Evolutionary conservation across 2,888 invertebrate species (phyloP), one percentile per base, ranked within the genome.

Genomic region (Parnassius mnemosyne): DNA sequence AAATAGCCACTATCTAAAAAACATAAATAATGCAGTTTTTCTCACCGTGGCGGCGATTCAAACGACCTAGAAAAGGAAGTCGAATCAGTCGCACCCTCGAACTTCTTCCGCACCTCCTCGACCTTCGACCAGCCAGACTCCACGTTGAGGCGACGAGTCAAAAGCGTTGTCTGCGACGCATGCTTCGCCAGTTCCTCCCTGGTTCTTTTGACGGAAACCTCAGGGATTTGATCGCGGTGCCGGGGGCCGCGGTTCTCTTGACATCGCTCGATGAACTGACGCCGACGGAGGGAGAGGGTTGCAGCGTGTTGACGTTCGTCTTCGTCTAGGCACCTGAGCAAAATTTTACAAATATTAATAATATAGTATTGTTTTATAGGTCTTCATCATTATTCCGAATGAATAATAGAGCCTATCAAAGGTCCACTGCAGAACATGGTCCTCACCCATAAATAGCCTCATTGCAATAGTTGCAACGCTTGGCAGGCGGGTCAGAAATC

Each of bases 121-220:
- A 90, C 90, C 72, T 90, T 91, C 51, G 90, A 89, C 90, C 90
- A 91, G 72, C 89, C 85, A 57, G 87, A 86, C 77, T 90, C 90
- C 66, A 89, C 86, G 82, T 86, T 87, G 69, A 89, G 87, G 78
- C 89, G 85, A 74, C 90, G 84, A 76, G 79, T 83, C 74, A 84
- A 78, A 72, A 81, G 79, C 67, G 78, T 71, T 70, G 76, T 81
- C 78, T 84, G 88, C 71, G 83, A 75, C 87, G 88, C 90, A 87
- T 89, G 83, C 81, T 84, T 87, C 44, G 87, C 76, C 52, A 90
- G 71, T 80, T 89, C 89, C 71, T 89, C 90, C 60, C 89, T 71
- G 53, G 89, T 89, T 69, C 81, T 73, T 66, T 85, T 84, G 57
- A 89, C 89, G 13, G 89, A 87, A 53, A 89, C 83, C 70, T 89